phyloP scores from a whole-genome alignment of 2,888 invertebrate species.

The Caenorhabditis afra region DNA sequence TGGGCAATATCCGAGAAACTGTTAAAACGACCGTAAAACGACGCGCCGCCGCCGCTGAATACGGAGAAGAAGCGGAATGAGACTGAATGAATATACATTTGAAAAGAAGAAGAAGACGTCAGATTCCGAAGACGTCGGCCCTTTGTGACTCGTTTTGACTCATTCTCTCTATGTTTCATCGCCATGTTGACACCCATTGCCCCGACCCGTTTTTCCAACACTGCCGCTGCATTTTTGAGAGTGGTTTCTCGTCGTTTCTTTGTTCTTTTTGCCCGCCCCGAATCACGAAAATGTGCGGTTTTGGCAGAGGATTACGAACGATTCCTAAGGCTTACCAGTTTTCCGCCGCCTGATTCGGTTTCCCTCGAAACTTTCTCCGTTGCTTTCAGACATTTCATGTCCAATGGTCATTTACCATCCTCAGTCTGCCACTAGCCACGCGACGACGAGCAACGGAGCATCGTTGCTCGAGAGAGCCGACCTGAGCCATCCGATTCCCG shows the following conservation, averaged over 20 bases:
- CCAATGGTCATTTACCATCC: constrained; percentile 38
- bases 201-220: neutral
- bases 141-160: constrained; percentile 9
- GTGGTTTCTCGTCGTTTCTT: neutral
- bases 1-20: constrained; percentile 35
- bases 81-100: constrained; percentile 40
- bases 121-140: neutral
- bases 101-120: constrained; percentile 26
- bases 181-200: neutral
- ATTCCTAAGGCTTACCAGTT: neutral
- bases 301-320: constrained; percentile 6
- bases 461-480: constrained; percentile 67
- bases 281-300: neutral
- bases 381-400: no score
- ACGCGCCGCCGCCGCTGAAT: neutral
- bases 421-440: constrained; percentile 2
- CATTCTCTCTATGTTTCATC: constrained; percentile 12
- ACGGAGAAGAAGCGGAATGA: constrained; percentile 10
- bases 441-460: constrained; percentile 7
- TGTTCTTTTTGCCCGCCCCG: neutral
- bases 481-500: constrained; percentile 68
- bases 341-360: neutral
- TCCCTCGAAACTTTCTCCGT: no score
- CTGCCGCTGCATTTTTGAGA: neutral
- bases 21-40: constrained; percentile 55